Conservation (phyloP, 2,113 vertebrate species). For the Laticauda laticaudata region DNA sequence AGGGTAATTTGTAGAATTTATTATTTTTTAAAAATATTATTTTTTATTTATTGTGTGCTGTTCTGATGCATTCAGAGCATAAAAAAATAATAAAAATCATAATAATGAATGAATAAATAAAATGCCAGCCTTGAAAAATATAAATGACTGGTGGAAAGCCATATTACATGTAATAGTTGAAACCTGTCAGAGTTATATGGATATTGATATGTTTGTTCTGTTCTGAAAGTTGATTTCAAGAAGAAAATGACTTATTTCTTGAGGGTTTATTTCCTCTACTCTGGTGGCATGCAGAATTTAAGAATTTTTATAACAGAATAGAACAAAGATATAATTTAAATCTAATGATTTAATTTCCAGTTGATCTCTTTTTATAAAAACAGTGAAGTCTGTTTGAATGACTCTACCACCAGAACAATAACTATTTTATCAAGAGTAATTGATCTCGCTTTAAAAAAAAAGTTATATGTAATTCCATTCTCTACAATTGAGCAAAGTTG, state of each 20-base stretch:
- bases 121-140: background rate
- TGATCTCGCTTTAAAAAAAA: background rate
- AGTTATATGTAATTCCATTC: background rate
- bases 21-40: background rate
- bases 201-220: background rate
- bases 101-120: background rate
- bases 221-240: background rate
- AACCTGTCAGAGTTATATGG: background rate
- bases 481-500: constrained; percentile 22
- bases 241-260: background rate
- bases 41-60: background rate
- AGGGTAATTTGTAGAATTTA: background rate
- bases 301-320: background rate
- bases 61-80: background rate
- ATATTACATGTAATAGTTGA: background rate
- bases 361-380: background rate
- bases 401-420: background rate
- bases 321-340: background rate
- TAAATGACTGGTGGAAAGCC: background rate
- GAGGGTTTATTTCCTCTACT: background rate
- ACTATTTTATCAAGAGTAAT: background rate
- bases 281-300: background rate
- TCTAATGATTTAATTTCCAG: background rate
- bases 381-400: background rate
- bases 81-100: background rate